Evolutionary conservation across 1,140 invertebrate species (phyloP), one percentile per base, ranked within the genome.

Genomic region (Anoplolepis gracilipes): DNA sequence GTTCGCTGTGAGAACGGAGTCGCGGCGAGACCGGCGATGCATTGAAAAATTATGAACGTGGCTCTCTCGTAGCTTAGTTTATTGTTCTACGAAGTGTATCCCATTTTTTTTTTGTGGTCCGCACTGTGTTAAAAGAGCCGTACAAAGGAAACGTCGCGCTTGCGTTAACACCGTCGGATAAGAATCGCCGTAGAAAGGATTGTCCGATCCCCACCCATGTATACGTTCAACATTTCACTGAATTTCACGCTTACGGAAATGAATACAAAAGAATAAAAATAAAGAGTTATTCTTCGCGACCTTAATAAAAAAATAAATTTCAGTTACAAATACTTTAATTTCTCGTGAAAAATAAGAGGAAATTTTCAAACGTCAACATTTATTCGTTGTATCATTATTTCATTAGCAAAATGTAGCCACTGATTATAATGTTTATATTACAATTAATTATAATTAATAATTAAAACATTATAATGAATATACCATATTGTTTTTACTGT

Each of bases 81-180:
- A 82, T 82, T 82, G 78, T 82, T 82, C 78, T 61, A 82, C 78
- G 53, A 82, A 73, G 67, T 72, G 65, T 82, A 82, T 82, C 67
- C 67, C 53, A 61, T 81, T 82, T 82, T 73, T 55, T 57, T 69
- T 75, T 82, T 70, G 49, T 69, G 49, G 25, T 3, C 36, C 39
- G 11, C 13, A 28, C 67, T 16, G 53, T 8, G 78, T 59, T 73
- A 46, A 82, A 59, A 82, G 78, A 72, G 67, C 67, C 78, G n/a
- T 73, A 82, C 67, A 82, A 82, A 82, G 67, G 78, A 73, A 82
- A 72, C 78, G 33, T 70, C 77, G 49, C 57, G 78, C 49, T 81
- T 72, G 78, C 53, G 36, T 81, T 81, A 81, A 81, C 78, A 59
- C n/a, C 67, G 25, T 7, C 25, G 53, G 49, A 82, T 73, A 82